A percentile compares a stretch with the other conserved stretches of the same genome.
Conservation (phyloP, 2,113 vertebrate genomes). For the Alaudala cheleensis region DNA sequence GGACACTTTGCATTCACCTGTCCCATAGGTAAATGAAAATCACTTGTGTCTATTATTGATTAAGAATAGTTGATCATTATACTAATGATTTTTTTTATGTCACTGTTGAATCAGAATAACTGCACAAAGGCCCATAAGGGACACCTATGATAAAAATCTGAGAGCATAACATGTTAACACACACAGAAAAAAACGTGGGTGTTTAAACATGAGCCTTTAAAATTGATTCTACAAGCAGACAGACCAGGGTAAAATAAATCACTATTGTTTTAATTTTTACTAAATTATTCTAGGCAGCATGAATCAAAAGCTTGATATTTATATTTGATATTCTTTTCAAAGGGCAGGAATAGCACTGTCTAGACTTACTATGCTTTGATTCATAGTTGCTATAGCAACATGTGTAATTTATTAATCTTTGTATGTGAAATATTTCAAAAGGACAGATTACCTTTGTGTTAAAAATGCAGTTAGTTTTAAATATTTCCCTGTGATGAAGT, state of each 20-base stretch:
- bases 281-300: slow-evolving; percentile 26
- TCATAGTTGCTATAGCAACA: slow-evolving; percentile 63
- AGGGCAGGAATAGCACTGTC: slow-evolving; percentile 38
- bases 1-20: neutral
- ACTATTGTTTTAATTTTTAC: slow-evolving; percentile 23
- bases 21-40: neutral
- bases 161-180: neutral
- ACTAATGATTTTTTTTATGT: neutral
- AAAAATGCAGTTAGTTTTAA: slow-evolving; percentile 55
- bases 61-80: neutral
- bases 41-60: neutral
- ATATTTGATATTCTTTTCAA: slow-evolving; percentile 58
- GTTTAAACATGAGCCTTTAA: neutral
- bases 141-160: neutral
- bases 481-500: slow-evolving; percentile 52
- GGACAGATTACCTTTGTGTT: slow-evolving; percentile 56
- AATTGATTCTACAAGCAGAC: neutral
- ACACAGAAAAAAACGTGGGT: neutral
- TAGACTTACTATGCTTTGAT: slow-evolving; percentile 64
- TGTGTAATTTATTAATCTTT: slow-evolving; percentile 65
- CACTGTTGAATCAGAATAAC: neutral
- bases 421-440: slow-evolving; percentile 57
- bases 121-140: neutral
- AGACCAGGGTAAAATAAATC: neutral
- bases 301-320: slow-evolving; percentile 51